Evolutionary conservation across 2,888 invertebrate genomes (phyloP), one percentile per base, ranked within the genome.

Genomic region (Seira ritae): DNA sequence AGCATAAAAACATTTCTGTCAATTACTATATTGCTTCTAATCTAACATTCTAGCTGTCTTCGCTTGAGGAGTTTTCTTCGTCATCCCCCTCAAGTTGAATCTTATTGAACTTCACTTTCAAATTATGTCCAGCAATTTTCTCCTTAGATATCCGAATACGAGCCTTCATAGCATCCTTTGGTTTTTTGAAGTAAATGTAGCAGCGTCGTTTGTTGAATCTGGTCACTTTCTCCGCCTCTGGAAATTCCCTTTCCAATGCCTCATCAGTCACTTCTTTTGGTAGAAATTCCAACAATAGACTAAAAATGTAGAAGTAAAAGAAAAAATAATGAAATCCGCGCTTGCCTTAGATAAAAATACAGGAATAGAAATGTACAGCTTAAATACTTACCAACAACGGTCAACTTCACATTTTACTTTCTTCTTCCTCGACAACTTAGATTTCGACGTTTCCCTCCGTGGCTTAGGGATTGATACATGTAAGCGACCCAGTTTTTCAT

Each of bases 181-280:
- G 37, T 15, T 19, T 68, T 4, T 62, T 68, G 22, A 84, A 84
- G 22, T 75, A 42, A 2, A 84, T 17, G 23, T 84, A 84, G 24
- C 80, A 76, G 31, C 84, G 69, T 19, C 80, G 46, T 17, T 46
- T n/a, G 19, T 84, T 84, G 24, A 84, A 84, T 42, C 84, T 60
- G 24, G 60, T 20, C 8, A 71, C 62, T 68, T 84, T 77, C 10
- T 19, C 66, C 12, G 76, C 75, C 15, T 62, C 72, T 2, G 76
- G 80, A 23, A 71, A 84, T 50, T 42, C 69, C 19, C 24, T 19
- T 50, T 66, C 22, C 4, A 84, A 55, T 1, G 19, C 50, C 10
- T 77, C 71, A 0, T 76, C 77, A 0, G 20, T n/a, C 55, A 84
- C 23, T 8, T 67, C 70, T 2, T 24, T 67, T 0, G 84, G 80